Base-by-base conservation (phyloP, 1,140 invertebrate genomes). In the Mercenaria mercenaria region DNA sequence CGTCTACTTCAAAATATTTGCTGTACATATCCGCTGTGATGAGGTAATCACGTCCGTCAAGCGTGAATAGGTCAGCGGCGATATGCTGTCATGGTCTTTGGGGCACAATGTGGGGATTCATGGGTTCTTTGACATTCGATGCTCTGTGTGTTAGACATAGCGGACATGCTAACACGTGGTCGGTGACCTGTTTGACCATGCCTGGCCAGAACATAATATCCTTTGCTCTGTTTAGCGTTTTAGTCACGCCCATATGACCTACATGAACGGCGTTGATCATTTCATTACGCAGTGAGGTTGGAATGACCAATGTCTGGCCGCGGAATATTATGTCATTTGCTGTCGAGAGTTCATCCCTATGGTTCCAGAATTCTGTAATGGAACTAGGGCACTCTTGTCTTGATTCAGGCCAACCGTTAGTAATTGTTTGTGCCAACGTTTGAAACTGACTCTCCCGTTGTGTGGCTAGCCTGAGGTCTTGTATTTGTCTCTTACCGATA, bases 1-100 rank as follows among this genome's bases (percentile, higher is more conserved):
- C 10, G 47, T 59, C 83, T 29, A 86, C 39, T 74, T 86, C 83
- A 59, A 77, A 59, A 10, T 26, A 76, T n/a, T 41, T 47, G 20
- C 29, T 50, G 59, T 61, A 91, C n/a, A 61, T 87, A 64, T 93
- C 92, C 0, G 89, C 83, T 15, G 83, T 47, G 0, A 93, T 43
- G 8, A 93, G 29, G 43, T 89, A 92, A 8, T 90, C 74, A 26
- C 77, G 47, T 20, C n/a, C 41, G 11, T 88, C 77, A 26, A 82
- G 82, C 13, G 85, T 64, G 84, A 88, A 91, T 29, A 91, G 47
- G 39, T 93, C 90, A 47, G 69, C 43, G n/a, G 76, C 85, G 3
- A 92, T 84, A 15, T 41, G 2, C 6, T 59, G 37, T 34, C 15
- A 92, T 69, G 84, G 59, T 37, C 23, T 64, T 47, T 72, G n/a